Base-by-base conservation (phyloP, 2,113 vertebrate genomes). In the Silurus asotus region DNA sequence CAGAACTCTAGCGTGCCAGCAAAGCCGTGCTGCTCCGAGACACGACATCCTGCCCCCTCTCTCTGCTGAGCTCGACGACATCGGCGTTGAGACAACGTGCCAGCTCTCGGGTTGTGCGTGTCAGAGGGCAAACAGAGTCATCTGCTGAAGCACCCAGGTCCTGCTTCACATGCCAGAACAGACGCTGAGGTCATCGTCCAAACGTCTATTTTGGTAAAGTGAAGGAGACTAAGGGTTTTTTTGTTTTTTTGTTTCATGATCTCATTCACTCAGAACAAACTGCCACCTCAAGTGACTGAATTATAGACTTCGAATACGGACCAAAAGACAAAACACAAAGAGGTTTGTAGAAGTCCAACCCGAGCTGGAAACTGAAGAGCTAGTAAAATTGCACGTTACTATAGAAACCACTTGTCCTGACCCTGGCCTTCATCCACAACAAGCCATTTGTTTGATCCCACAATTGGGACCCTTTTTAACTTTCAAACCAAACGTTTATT, bases 351-450 rank as follows among this genome's bases (percentile, higher is more conserved):
- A 61, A 58, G 69, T 72, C 53, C 78, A 81, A 9, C 45, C n/a
- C 23, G 28, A 85, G 65, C 76, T 49, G 51, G 25, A 70, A 64
- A 86, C 88, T 56, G n/a, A 69, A n/a, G 23, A 86, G n/a, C 88
- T 90, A 85, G 85, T 82, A 89, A 83, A 88, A 90, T 76, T 84
- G 86, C 77, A 87, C 86, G 91, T 88, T 90, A 87, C 91, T 89
- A 92, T 92, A 86, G 90, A 89, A 91, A 92, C 92, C 84, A 75
- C 7, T 25, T 81, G 87, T 67, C 28, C 25, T 8, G 67, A 6
- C 25, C 10, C 4, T 6, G 64, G n/a, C n/a, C 67, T 48, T 20
- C 45, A 8, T 10, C 15, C 67, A 70, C 14, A 7, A 70, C 6
- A 7, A 70, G 67, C 15, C 67, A 3, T 19, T 6, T 17, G 65